Evolutionary conservation across 2,888 invertebrate genomes (phyloP).

Genomic region (Drosophila anomelani): DNA sequence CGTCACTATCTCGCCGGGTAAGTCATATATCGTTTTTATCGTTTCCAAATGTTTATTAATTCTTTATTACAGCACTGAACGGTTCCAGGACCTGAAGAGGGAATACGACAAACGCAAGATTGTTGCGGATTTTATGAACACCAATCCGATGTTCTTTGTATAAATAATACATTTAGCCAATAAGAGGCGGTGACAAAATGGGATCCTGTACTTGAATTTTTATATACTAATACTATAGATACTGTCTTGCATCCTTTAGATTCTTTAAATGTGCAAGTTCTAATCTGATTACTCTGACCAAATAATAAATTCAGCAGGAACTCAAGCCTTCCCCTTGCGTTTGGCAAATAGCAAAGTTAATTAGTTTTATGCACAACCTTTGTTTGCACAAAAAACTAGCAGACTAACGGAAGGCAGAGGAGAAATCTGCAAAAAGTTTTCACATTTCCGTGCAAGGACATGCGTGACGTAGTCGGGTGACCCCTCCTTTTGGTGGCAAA

Average conservation of each 20-base stretch:
- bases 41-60: background rate
- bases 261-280: background rate
- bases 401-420: constrained; percentile 36
- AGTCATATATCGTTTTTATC: constrained; percentile 6
- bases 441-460: constrained; percentile 66
- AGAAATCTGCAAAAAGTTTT: constrained; percentile 52
- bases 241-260: no score
- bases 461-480: constrained; percentile 62
- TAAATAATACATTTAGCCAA: constrained; percentile 75
- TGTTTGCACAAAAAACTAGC: constrained; percentile 48
- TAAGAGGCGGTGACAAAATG: no score
- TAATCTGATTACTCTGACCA: constrained; percentile 16
- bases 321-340: constrained; percentile 8
- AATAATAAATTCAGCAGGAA: constrained; percentile 37
- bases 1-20: constrained; percentile 83
- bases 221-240: background rate
- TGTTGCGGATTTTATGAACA: constrained; percentile 85
- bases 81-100: constrained; percentile 84
- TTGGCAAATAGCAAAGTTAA: constrained; percentile 61
- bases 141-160: constrained; percentile 90
- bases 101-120: constrained; percentile 86
- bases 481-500: constrained; percentile 32
- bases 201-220: background rate
- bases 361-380: constrained; percentile 67
- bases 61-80: constrained; percentile 12